A percentile compares a stretch with the other conserved stretches of the same genome.
Conservation (phyloP, 2,888 invertebrate genomes). For the Notodonta ziczac region DNA sequence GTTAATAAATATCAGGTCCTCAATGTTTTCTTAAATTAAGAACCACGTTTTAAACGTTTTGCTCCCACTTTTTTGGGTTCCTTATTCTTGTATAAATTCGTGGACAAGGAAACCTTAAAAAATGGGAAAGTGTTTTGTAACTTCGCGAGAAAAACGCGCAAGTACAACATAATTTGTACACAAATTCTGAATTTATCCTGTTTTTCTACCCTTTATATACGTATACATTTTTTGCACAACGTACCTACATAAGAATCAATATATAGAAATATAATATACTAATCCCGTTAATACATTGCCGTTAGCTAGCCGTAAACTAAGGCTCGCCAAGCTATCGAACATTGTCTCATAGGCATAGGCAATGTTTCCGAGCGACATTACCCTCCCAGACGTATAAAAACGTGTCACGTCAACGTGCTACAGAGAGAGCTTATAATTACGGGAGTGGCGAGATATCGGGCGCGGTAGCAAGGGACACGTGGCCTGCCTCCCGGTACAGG, state of each 20-base stretch:
- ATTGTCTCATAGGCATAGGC: not conserved
- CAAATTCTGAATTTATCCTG: too few relatives aligned
- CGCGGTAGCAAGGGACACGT: conserved; percentile 31
- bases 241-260: too few relatives aligned
- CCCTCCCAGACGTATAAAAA: conserved; percentile 8
- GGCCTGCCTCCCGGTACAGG: conserved; percentile 54
- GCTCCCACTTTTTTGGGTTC: not conserved
- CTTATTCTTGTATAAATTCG: not conserved
- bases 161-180: too few relatives aligned
- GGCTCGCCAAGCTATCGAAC: not conserved
- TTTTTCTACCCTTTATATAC: too few relatives aligned
- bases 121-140: not conserved
- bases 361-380: not conserved
- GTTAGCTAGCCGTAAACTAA: not conserved
- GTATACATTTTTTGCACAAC: too few relatives aligned
- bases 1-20: too few relatives aligned
- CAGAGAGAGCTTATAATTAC: conserved; percentile 50
- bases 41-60: not conserved
- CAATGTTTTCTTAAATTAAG: not conserved
- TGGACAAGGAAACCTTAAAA: not conserved
- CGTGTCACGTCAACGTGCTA: conserved; percentile 18
- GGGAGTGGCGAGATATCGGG: conserved; percentile 43
- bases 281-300: not conserved
- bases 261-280: too few relatives aligned
- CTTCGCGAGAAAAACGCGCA: too few relatives aligned